Conservation (phyloP, 2,113 vertebrate genomes). For the Ailuropoda melanoleuca region DNA sequence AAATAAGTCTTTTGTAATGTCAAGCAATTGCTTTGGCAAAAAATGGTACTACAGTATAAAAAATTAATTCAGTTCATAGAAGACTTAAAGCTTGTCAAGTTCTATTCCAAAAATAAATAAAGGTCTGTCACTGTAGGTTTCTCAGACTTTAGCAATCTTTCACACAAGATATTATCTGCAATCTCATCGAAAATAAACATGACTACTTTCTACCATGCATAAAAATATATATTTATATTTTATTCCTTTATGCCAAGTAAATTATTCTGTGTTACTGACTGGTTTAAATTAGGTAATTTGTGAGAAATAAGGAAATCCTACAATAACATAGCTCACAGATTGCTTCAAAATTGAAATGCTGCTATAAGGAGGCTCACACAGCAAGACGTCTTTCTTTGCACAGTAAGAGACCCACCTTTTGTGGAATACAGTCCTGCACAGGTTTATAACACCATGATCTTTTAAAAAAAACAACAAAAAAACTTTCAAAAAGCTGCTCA, state of each 20-base stretch:
- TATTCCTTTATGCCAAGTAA: neutral
- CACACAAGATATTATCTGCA: neutral
- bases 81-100: neutral
- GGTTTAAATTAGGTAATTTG: neutral
- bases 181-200: conserved; percentile 38
- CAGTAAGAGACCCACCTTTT: conserved; percentile 8
- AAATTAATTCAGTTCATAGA: neutral
- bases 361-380: neutral
- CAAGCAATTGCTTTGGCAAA: conserved; percentile 11
- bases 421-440: neutral
- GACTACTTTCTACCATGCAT: neutral
- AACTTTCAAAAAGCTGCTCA: neutral
- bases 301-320: neutral
- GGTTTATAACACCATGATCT: neutral
- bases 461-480: neutral
- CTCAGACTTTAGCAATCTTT: neutral
- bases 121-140: neutral
- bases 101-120: conserved; percentile 57
- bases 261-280: neutral
- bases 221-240: neutral
- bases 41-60: neutral
- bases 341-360: neutral
- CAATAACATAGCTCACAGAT: neutral
- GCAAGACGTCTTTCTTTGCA: neutral
- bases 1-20: neutral